phyloP scores from a whole-genome alignment of 2,888 invertebrate species.

The Alviniconcha strummeri region DNA sequence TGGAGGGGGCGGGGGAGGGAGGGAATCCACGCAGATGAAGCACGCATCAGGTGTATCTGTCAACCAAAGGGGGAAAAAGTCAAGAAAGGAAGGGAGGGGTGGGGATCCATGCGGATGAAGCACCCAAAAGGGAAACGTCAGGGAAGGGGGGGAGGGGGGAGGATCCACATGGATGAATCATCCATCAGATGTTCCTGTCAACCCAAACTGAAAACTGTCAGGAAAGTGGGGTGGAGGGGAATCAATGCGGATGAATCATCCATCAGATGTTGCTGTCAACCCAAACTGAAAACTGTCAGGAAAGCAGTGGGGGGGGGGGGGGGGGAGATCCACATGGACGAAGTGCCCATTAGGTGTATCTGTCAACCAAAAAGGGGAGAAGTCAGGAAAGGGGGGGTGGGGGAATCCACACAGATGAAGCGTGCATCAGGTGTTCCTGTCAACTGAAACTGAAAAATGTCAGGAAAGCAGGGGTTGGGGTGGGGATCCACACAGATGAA shows the following conservation, averaged over 20 bases:
- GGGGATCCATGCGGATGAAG: too few species aligned
- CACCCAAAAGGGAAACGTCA: too few species aligned
- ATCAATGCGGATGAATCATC: neutral
- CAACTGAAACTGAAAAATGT: too few species aligned
- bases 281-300: too few species aligned
- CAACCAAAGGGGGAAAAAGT: conserved; percentile 14
- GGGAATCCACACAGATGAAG: neutral
- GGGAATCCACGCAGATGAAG: conserved; percentile 71
- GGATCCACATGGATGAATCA: conserved; percentile 71
- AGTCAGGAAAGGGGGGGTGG: neutral
- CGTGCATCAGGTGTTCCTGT: too few species aligned
- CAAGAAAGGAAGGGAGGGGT: neutral
- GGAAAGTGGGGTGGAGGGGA: neutral
- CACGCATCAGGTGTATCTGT: conserved; percentile 67
- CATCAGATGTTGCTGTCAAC: too few species aligned
- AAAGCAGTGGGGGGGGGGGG: too few species aligned
- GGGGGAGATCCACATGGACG: conserved; percentile 72
- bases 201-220: neutral
- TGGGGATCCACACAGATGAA: conserved; percentile 73
- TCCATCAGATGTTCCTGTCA: conserved; percentile 66
- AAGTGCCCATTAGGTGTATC: conserved; percentile 67
- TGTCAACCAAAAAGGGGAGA: conserved; percentile 50
- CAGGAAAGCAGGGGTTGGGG: too few species aligned
- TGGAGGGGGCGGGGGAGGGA: too few species aligned
- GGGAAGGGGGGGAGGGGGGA: too few species aligned